Conservation (phyloP, 1,140 invertebrate genomes). For the Atta texana region DNA sequence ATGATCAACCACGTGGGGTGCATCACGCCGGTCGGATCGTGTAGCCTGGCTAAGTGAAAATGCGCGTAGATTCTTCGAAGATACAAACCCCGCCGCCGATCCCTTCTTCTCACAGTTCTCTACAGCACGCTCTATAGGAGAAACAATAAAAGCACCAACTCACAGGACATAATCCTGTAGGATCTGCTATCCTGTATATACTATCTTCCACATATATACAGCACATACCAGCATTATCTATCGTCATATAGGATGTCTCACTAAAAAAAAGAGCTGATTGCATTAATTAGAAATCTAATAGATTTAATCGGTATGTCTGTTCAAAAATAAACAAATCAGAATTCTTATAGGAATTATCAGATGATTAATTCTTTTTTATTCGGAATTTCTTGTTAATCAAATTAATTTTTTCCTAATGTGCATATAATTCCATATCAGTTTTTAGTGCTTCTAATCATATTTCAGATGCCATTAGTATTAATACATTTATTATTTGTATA, state of each 20-base stretch:
- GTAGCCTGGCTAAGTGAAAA: conserved; percentile 85
- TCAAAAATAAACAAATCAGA: not conserved
- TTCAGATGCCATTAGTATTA: too few relatives aligned
- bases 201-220: not conserved
- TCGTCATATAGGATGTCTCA: not conserved
- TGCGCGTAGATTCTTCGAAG: conserved; percentile 83
- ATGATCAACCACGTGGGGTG: conserved; percentile 79
- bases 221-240: not conserved
- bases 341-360: not conserved
- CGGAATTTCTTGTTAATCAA: too few relatives aligned
- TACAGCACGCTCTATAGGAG: conserved; percentile 42
- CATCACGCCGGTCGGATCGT: conserved; percentile 79
- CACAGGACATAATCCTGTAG: conserved; percentile 61
- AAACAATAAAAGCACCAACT: conserved; percentile 71
- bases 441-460: too few relatives aligned
- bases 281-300: too few relatives aligned
- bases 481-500: too few relatives aligned
- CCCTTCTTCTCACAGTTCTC: conserved; percentile 9
- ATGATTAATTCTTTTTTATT: too few relatives aligned
- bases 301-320: too few relatives aligned
- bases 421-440: too few relatives aligned
- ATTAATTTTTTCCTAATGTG: too few relatives aligned
- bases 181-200: conserved; percentile 40
- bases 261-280: too few relatives aligned
- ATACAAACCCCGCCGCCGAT: conserved; percentile 71